A percentile compares a stretch with the other conserved stretches of the same genome.
Evolutionary conservation across 1,140 invertebrate genomes (phyloP).

Genomic region (Asobara japonica): DNA sequence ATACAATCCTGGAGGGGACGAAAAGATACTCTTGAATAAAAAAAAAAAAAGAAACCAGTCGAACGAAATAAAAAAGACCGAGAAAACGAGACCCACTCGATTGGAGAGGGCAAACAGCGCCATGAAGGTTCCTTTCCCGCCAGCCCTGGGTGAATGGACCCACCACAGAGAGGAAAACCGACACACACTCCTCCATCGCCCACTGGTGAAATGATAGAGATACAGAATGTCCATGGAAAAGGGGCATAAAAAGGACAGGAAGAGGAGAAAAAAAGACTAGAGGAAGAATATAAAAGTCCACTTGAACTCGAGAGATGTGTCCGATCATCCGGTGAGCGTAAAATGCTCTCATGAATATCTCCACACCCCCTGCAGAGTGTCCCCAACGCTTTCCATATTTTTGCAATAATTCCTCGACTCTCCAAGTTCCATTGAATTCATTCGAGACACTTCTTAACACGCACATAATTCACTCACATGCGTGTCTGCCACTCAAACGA

Average conservation of each 20-base stretch:
- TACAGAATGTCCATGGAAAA: constrained; percentile 35
- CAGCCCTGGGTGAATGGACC: constrained; percentile 47
- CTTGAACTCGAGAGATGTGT: constrained; percentile 51
- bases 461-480: constrained; percentile 34
- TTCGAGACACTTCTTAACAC: not conserved
- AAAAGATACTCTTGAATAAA: not conserved
- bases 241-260: constrained; percentile 23
- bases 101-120: constrained; percentile 53
- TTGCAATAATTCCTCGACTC: constrained; percentile 16
- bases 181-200: constrained; percentile 35
- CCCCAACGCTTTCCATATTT: constrained; percentile 36
- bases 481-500: constrained; percentile 61
- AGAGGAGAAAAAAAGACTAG: constrained; percentile 31
- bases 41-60: constrained; percentile 22
- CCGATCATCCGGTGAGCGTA: constrained; percentile 30
- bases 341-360: constrained; percentile 52
- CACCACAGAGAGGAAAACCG: constrained; percentile 46
- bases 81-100: constrained; percentile 55
- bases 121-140: constrained; percentile 49
- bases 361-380: constrained; percentile 16
- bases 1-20: not conserved
- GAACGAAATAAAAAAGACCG: constrained; percentile 27
- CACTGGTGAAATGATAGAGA: constrained; percentile 22
- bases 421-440: not conserved
- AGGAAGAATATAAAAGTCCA: constrained; percentile 44